These are phyloP conservation scores for Drosophila cracens DNA, from an alignment of 2,888 invertebrate genomes.

Conservation along the genomic window DNA sequence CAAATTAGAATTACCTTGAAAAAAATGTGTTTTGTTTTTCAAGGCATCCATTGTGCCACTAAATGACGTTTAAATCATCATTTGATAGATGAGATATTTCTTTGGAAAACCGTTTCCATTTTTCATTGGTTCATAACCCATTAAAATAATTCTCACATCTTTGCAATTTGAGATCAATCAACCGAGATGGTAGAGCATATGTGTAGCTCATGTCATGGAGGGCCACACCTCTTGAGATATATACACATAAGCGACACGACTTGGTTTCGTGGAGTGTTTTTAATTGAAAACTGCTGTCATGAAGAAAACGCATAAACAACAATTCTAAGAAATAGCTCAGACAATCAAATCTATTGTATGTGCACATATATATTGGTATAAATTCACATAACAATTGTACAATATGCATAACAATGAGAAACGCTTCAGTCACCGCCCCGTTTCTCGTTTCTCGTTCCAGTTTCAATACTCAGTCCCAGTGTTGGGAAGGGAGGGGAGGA, in stretches of 20 bases:
- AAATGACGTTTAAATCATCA: background rate
- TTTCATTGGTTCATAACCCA: background rate
- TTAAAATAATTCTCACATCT: conserved; percentile 15
- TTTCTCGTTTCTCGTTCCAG: conserved; percentile 53
- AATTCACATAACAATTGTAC: conserved; percentile 78
- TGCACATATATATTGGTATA: conserved; percentile 40
- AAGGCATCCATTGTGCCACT: background rate
- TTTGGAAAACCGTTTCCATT: background rate
- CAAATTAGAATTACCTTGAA: background rate
- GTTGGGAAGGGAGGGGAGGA: conserved; percentile 12
- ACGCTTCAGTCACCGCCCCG: conserved; percentile 28
- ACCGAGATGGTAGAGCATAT: background rate
- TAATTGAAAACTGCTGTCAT: conserved; percentile 79
- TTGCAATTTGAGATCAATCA: conserved; percentile 44
- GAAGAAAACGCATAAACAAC: conserved; percentile 69
- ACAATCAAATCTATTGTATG: conserved; percentile 70
- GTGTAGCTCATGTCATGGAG: conserved; percentile 3
- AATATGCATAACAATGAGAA: conserved; percentile 77
- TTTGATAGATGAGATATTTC: background rate
- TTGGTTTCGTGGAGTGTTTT: conserved; percentile 38
- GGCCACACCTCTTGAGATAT: conserved; percentile 44
- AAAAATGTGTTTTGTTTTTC: background rate
- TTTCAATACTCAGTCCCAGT: conserved; percentile 38
- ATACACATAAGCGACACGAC: conserved; percentile 2
- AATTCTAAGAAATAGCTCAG: conserved; percentile 66